phyloP scores from a whole-genome alignment of 2,797 vertebrate species.

The Sebastes diploproa region DNA sequence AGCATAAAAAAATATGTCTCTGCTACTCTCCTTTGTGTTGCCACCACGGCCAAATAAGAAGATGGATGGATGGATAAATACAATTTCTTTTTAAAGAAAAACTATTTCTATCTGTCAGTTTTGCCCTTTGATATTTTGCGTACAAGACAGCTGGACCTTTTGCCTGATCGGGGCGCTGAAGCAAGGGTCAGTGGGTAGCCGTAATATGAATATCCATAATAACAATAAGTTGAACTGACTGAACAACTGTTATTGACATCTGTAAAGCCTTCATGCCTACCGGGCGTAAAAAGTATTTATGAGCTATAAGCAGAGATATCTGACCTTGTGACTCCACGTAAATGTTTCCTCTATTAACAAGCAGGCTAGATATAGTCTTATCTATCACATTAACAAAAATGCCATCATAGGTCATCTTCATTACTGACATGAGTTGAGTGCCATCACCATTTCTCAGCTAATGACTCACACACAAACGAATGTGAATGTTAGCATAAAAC shows the following conservation, averaged over 20 bases:
- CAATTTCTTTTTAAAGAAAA: not conserved
- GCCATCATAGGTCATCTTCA: not conserved
- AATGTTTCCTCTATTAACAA: not conserved
- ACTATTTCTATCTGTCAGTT: not conserved
- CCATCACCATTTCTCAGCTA: not conserved
- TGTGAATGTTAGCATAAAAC: not conserved
- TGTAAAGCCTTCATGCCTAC: not conserved
- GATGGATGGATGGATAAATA: not conserved
- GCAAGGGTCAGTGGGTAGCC: not conserved
- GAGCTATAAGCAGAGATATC: not conserved
- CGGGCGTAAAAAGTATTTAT: not conserved
- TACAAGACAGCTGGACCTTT: not conserved
- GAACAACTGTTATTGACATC: not conserved
- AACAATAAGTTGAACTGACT: not conserved
- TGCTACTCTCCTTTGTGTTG: not conserved
- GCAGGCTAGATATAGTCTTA: not conserved
- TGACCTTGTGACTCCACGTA: not conserved
- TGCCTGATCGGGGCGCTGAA: not conserved
- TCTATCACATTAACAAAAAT: not conserved
- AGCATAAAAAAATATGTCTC: not conserved
- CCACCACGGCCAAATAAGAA: not conserved
- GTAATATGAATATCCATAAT: not conserved
- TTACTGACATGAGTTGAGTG: not conserved
- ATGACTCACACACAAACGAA: not conserved
- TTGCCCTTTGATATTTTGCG: not conserved